A percentile compares a stretch with the other conserved stretches of the same genome.
phyloP scores from a whole-genome alignment of 1,140 invertebrate genomes.

The Drosophila yakuba region DNA sequence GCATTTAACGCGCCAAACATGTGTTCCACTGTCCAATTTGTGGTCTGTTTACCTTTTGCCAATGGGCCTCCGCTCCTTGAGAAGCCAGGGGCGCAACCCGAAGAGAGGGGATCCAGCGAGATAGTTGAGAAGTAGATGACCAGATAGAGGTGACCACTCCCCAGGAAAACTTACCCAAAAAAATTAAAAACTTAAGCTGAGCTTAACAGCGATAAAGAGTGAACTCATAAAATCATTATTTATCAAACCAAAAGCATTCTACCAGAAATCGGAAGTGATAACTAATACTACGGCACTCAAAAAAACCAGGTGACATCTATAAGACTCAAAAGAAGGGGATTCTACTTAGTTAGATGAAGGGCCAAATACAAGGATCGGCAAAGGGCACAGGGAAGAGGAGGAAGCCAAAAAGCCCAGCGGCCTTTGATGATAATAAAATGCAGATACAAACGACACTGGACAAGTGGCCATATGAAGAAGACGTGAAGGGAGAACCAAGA shows the following conservation, averaged over 20 bases:
- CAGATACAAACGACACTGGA: slow-evolving; percentile 56
- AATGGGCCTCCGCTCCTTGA: slow-evolving; percentile 48
- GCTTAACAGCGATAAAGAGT: too few relatives aligned
- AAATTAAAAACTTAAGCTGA: neutral
- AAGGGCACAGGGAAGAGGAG: slow-evolving; percentile 9
- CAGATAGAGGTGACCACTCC: slow-evolving; percentile 23
- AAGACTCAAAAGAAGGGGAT: neutral
- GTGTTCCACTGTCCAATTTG: slow-evolving; percentile 83
- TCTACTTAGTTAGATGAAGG: neutral
- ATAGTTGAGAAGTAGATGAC: slow-evolving; percentile 7
- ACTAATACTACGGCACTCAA: too few relatives aligned
- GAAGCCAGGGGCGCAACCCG: slow-evolving; percentile 6
- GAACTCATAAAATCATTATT: neutral
- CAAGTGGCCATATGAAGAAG: slow-evolving; percentile 13
- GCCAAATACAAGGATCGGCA: slow-evolving; percentile 1
- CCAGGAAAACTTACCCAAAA: slow-evolving; percentile 5
- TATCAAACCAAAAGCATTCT: too few relatives aligned
- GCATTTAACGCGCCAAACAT: slow-evolving; percentile 82
- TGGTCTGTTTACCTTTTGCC: slow-evolving; percentile 82
- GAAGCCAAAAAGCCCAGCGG: slow-evolving; percentile 59
- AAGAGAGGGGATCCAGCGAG: neutral
- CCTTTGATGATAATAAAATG: slow-evolving; percentile 59
- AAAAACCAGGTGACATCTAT: neutral
- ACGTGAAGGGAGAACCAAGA: slow-evolving; percentile 32
- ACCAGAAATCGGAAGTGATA: too few relatives aligned